Percentiles rank a stretch among this genome's conserved stretches.
Conservation (phyloP, 1,140 invertebrate genomes). For the Latrodectus geometricus region DNA sequence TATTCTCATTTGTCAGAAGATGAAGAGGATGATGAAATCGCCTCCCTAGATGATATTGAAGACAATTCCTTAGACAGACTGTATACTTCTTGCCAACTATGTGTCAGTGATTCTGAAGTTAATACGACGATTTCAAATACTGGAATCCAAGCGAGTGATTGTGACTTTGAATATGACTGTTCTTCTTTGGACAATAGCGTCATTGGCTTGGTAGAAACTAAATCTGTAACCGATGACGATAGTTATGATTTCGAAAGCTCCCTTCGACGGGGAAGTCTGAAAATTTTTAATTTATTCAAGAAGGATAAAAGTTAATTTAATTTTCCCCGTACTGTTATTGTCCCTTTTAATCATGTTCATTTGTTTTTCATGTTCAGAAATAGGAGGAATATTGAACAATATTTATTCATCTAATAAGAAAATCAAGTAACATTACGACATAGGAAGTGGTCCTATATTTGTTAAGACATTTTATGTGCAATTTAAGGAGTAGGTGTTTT, state of each 20-base stretch:
- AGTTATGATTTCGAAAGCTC: neutral
- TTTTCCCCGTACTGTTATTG: too few species aligned
- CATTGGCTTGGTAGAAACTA: neutral
- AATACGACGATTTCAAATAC: neutral
- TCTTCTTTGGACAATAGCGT: neutral
- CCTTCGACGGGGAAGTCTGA: neutral
- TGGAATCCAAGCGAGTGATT: neutral
- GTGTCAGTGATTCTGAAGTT: neutral
- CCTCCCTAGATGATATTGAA: neutral
- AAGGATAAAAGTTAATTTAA: too few species aligned
- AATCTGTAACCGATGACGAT: neutral
- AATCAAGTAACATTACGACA: too few species aligned
- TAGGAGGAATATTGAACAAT: too few species aligned
- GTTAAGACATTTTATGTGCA: too few species aligned
- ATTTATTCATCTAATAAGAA: too few species aligned
- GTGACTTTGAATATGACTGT: slow-evolving; percentile 13
- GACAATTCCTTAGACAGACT: neutral
- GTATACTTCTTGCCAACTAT: slow-evolving; percentile 3
- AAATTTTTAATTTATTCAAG: too few species aligned
- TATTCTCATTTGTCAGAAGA: neutral
- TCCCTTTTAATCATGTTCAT: too few species aligned
- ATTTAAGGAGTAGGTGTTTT: too few species aligned
- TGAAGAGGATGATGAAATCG: neutral
- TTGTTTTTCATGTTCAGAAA: too few species aligned
- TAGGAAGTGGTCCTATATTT: too few species aligned